Conservation (phyloP, 2,797 vertebrate genomes). For the Periophthalmus magnuspinnatus region DNA sequence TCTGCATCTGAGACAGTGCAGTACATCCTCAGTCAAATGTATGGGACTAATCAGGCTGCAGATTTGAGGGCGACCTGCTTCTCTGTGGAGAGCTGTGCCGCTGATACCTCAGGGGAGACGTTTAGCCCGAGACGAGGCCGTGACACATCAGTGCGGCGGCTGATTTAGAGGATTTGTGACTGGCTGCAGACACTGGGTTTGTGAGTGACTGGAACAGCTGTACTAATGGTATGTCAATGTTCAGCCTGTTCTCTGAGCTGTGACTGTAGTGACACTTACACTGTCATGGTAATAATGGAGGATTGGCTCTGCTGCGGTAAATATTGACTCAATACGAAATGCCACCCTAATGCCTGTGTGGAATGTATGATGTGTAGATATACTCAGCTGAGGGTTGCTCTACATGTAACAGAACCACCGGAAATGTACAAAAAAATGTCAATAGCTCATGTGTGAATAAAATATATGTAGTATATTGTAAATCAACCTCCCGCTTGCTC, state of each 20-base stretch:
- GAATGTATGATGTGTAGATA: not conserved
- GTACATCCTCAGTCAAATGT: conserved; percentile 28
- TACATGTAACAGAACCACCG: too few species aligned
- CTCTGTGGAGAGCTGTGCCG: conserved; percentile 23
- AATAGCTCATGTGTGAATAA: too few species aligned
- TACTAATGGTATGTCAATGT: conserved; percentile 39
- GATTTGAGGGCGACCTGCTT: conserved; percentile 40
- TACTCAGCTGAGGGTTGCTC: not conserved
- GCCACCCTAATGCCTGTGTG: not conserved
- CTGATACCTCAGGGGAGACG: conserved; percentile 28
- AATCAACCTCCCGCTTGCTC: not conserved
- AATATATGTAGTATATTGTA: too few species aligned
- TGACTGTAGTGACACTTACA: not conserved
- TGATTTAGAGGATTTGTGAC: conserved; percentile 8
- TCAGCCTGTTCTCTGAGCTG: conserved; percentile 4
- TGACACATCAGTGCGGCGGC: conserved; percentile 31
- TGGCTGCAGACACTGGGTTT: conserved; percentile 3
- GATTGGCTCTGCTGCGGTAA: not conserved
- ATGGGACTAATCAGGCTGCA: conserved; percentile 44
- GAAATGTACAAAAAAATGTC: too few species aligned
- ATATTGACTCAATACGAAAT: not conserved
- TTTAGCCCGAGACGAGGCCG: conserved; percentile 33
- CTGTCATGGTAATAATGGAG: not conserved
- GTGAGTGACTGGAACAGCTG: conserved; percentile 34
- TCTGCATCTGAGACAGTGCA: conserved; percentile 37